Base-by-base conservation (phyloP, 2,113 vertebrate genomes). In the Anseranas semipalmata region DNA sequence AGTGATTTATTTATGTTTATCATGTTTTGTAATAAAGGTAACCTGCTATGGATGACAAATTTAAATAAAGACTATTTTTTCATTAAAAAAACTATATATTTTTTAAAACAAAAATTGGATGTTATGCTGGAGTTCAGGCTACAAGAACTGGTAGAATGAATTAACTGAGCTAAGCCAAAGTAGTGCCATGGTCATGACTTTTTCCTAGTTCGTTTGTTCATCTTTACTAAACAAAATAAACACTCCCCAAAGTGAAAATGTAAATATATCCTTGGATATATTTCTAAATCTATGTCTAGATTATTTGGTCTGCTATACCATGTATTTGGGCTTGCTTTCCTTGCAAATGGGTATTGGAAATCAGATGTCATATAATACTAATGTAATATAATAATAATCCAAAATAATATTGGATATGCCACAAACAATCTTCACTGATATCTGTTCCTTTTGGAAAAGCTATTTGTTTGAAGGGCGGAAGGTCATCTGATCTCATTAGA, bases 31-130 rank as follows among this genome's bases (percentile, higher is more conserved):
- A 32, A 16, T 66, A 73, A 79, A 84, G 32, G 19, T 53, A 85
- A 30, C 6, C 3, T 84, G 43, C 22, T 81, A 53, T 30, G 24
- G 17, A 32, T 66, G 50, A 30, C 33, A 48, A 48, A 53, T 77
- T 37, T 72, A 65, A 75, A 48, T 30, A 32, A 89, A 12, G 17
- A 41, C 3, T 56, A 5, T 45, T 59, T 84, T 76, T 75, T 41
- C 4, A 50, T n/a, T 39, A 20, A 3, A 46, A 85, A 50, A 75
- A 56, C 1, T 7, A 3, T 10, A 0, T 0, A 0, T 25, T 43
- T 74, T 60, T 32, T 76, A 39, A 62, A 62, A 53, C 30, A 45
- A 59, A n/a, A 46, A 37, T 25, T 37, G 3, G 32, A 67, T 53
- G 7, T 59, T 90, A 15, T 67, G 37, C 22, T 43, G 48, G 17